These are phyloP conservation scores for Callyntrura guangdongensis DNA, from an alignment of 2,888 invertebrate species.

Conservation along the genomic window DNA sequence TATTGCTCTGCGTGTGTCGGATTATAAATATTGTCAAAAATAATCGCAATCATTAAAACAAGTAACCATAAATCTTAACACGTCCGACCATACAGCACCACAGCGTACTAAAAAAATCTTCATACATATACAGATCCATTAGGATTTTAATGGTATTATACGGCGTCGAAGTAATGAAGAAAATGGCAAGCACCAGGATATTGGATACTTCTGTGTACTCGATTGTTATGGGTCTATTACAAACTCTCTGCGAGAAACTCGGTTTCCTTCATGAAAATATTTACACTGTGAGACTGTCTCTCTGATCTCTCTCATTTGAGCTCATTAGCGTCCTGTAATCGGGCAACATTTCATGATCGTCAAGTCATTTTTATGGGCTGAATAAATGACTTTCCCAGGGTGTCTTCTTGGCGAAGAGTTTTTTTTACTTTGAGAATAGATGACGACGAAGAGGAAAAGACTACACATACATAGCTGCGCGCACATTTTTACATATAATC, in stretches of 20 bases:
- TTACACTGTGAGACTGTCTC: conserved; percentile 45
- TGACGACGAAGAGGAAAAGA: not conserved
- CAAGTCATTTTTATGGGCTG: conserved; percentile 67
- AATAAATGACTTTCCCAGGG: conserved; percentile 51
- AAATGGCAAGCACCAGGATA: not conserved
- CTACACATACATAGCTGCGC: not conserved
- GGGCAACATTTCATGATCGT: conserved; percentile 80
- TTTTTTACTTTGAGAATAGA: conserved; percentile 14
- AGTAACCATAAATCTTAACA: conserved; percentile 69
- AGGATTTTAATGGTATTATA: not conserved
- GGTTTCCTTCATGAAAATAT: conserved; percentile 51
- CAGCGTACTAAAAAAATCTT: too few species aligned
- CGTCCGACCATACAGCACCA: conserved; percentile 15
- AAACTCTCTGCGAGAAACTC: not conserved
- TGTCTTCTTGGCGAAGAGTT: conserved; percentile 23
- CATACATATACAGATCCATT: not conserved
- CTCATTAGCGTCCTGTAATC: conserved; percentile 82
- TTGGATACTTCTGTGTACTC: not conserved
- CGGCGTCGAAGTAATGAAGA: not conserved
- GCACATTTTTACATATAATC: not conserved
- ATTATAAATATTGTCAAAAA: conserved; percentile 76
- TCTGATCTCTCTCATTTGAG: conserved; percentile 82
- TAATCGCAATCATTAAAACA: conserved; percentile 74
- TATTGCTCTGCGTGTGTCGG: conserved; percentile 67
- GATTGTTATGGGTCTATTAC: conserved; percentile 47